Conservation (phyloP, 1,140 invertebrate species). For the Octopus sinensis region DNA sequence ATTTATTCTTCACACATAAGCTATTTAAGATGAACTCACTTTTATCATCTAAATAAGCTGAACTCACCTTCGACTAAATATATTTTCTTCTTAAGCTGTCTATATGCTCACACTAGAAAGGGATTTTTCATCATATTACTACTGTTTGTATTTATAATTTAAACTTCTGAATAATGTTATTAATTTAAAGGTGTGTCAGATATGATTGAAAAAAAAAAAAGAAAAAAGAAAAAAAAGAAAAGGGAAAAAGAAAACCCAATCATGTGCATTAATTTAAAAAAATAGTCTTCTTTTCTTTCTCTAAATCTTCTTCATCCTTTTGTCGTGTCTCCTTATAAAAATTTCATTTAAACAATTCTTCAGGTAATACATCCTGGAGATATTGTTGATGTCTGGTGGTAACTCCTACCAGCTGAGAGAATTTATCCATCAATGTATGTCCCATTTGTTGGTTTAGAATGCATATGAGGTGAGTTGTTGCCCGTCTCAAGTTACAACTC, state of each 20-base stretch:
- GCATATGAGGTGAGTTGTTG: conserved; percentile 42
- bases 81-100: too few relatives aligned
- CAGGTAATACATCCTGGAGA: conserved; percentile 38
- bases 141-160: too few relatives aligned
- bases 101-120: too few relatives aligned
- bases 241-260: too few relatives aligned
- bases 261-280: too few relatives aligned
- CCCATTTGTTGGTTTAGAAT: conserved; percentile 51
- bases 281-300: neutral
- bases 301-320: neutral
- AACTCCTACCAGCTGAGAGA: conserved; percentile 44
- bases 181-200: neutral
- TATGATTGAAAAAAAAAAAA: neutral
- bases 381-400: conserved; percentile 46
- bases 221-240: neutral
- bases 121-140: too few relatives aligned
- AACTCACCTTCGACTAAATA: too few relatives aligned
- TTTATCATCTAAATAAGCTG: too few relatives aligned
- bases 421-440: conserved; percentile 43
- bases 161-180: neutral
- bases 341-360: neutral
- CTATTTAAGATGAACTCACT: too few relatives aligned
- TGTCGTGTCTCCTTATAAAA: neutral
- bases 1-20: too few relatives aligned
- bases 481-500: conserved; percentile 42